Evolutionary conservation across 2,888 invertebrate genomes (phyloP).

Genomic region (Pinctada fucata): DNA sequence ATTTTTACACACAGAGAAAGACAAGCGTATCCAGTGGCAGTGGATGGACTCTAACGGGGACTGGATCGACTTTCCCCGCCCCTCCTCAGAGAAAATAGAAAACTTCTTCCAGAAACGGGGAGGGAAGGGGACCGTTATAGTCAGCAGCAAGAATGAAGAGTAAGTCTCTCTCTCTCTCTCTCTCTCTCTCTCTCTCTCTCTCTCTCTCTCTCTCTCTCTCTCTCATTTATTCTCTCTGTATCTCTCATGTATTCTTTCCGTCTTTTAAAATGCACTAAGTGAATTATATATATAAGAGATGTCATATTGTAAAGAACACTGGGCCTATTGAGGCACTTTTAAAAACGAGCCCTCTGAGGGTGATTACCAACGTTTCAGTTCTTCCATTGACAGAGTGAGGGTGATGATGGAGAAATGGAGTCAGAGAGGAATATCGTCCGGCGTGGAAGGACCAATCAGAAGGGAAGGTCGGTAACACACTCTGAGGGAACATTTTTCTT

Average conservation of each 20-base stretch:
- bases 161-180: neutral
- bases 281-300: neutral
- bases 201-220: neutral
- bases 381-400: constrained; percentile 3
- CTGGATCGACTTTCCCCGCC: constrained; percentile 16
- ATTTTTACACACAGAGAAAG: no score
- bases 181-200: no score
- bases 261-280: neutral
- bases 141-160: constrained; percentile 22
- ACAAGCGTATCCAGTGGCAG: constrained; percentile 14
- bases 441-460: constrained; percentile 12
- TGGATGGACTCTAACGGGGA: constrained; percentile 16
- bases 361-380: no score
- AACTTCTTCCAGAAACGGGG: constrained; percentile 19
- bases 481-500: neutral
- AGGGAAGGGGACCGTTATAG: constrained; percentile 29
- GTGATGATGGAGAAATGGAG: constrained; percentile 18
- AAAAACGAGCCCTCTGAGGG: no score
- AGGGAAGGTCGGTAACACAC: constrained; percentile 16
- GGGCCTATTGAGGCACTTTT: no score
- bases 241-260: no score
- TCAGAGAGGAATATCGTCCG: constrained; percentile 17
- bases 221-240: no score
- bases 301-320: neutral
- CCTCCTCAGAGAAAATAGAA: constrained; percentile 28